phyloP scores from a whole-genome alignment of 2,888 invertebrate species.

The Brachyptera putata region DNA sequence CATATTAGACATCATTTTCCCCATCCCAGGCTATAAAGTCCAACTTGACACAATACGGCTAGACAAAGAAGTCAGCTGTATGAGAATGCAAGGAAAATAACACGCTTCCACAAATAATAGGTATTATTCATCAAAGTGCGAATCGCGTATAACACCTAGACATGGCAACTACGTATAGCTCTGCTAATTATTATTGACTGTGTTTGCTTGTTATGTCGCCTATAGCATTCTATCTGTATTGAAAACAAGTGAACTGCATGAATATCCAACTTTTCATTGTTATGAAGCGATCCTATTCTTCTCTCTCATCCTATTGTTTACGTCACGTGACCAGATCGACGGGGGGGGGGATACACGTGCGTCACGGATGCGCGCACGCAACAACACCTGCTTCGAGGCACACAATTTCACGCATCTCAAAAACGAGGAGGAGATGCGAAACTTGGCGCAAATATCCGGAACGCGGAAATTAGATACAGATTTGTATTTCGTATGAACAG shows the following conservation, averaged over 20 bases:
- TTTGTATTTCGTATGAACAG: background rate
- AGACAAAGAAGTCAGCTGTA: no score
- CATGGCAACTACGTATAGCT: no score
- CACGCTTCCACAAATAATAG: no score
- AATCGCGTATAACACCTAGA: no score
- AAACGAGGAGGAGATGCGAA: background rate
- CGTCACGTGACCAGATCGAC: slow-evolving; percentile 26
- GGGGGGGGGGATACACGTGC: slow-evolving; percentile 15
- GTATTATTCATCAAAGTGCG: no score
- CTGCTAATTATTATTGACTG: no score
- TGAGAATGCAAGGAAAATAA: no score
- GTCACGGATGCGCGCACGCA: background rate
- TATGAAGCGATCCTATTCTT: slow-evolving; percentile 26
- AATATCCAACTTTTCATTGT: slow-evolving; percentile 25
- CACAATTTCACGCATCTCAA: slow-evolving; percentile 18
- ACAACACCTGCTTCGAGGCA: slow-evolving; percentile 23
- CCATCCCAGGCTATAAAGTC: no score
- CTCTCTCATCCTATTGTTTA: slow-evolving; percentile 28
- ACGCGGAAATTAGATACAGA: slow-evolving; percentile 9
- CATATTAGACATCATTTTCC: no score
- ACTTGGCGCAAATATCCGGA: slow-evolving; percentile 10
- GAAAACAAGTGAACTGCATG: slow-evolving; percentile 30
- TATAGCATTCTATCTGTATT: no score
- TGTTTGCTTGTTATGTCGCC: no score
- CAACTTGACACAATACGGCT: no score